These are phyloP conservation scores for Orchestia grillus DNA, from an alignment of 1,140 invertebrate species.

Conservation along the genomic window DNA sequence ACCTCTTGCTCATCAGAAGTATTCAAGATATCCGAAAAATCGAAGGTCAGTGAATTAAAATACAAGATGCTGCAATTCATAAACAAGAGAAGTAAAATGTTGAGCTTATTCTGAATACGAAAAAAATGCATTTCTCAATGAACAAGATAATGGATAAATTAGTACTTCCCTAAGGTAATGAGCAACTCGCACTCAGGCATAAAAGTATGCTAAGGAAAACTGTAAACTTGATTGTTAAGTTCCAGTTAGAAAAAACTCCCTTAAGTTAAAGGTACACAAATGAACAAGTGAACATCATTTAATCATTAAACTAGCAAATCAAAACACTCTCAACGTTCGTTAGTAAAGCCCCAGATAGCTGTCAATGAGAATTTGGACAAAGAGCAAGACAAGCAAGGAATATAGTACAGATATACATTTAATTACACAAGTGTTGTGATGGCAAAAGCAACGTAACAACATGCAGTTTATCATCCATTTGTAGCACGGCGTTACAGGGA, in stretches of 20 bases:
- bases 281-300: background rate
- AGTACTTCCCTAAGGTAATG: background rate
- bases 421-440: background rate
- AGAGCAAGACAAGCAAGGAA: background rate
- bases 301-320: background rate
- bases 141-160: background rate
- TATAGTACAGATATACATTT: constrained; percentile 10
- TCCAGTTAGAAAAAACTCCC: background rate
- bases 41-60: background rate
- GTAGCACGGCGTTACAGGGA: background rate
- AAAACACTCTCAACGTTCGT: background rate
- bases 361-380: background rate
- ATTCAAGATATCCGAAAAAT: background rate
- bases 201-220: background rate
- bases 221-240: background rate
- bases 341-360: background rate
- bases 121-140: background rate
- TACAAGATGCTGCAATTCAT: background rate
- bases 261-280: background rate
- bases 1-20: background rate
- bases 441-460: background rate
- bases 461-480: background rate
- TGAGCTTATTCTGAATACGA: background rate
- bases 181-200: background rate
- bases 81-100: background rate